Base-by-base conservation (phyloP, 2,113 vertebrate genomes). In the Condylura cristata region DNA sequence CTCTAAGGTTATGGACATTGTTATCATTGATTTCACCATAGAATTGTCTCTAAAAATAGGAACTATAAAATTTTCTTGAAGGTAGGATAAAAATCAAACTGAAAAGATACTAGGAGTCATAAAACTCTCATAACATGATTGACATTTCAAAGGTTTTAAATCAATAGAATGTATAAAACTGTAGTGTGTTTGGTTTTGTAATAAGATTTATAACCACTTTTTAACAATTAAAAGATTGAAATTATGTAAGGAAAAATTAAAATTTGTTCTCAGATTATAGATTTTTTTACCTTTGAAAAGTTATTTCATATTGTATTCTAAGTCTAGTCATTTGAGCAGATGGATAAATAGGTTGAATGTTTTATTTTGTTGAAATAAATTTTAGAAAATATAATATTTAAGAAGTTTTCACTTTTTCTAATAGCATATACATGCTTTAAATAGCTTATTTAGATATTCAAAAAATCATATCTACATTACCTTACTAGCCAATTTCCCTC, bases 311-410 rank as follows among this genome's bases (percentile, higher is more conserved):
- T 70, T 89, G 24, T 51, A 65, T 3, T 78, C 30, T 93, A 86
- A 89, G 4, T 5, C 86, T 90, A 48, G 2, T 39, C 82, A 58
- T n/a, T 82, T 83, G 11, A 46, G 41, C 60, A 72, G 20, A 34
- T 0, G 80, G 30, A 58, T 46, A 81, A 82, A 3, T 68, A 14
- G 1, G 14, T 71, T 61, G 8, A 44, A 24, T 88, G 8, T 16
- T 80, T 89, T 72, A 81, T 93, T 84, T 78, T 78, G n/a, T 28
- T 39, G 9, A 84, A 4, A 58, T 65, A 51, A 91, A 79, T 63
- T 86, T 86, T 78, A 72, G 22, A 28, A 89, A n/a, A 26, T 70
- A 32, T 63, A 89, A 46, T 78, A 53, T 26, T 90, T 76, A 66
- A 2, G 2, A 79, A 65, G 2, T 58, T 3, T 81, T 22, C 48